Base-by-base conservation (phyloP, 2,888 invertebrate genomes). In the Adelognathus sp. region DNA sequence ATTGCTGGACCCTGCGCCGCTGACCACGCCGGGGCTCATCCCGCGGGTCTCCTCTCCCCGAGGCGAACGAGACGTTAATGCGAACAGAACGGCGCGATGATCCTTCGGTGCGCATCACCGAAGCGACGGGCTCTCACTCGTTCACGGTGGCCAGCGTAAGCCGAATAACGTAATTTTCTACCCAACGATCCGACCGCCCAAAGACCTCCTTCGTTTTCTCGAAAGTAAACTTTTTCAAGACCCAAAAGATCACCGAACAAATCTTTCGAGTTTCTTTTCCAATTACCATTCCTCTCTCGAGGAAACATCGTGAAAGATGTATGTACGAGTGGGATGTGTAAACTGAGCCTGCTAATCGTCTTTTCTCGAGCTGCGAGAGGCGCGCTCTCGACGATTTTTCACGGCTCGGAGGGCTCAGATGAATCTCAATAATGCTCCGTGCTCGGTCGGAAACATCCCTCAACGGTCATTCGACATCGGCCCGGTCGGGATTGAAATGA, bases 1-100 rank as follows among this genome's bases (percentile, higher is more conserved):
- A 87, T 87, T 84, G 81, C 82, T 78, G 77, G 73, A 81, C 74
- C 58, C 31, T n/a, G n/a, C n/a, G n/a, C n/a, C n/a, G 52, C 41
- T 27, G 66, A 56, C 39, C 54, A 33, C 16, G 39, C 31, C 46
- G 60, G 36, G 31, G 31, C 67, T 72, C 56, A 41, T 36, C 56
- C 16, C 41, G 29, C 7, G 33, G 21, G 24, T 46, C 18, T 56
- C 27, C 73, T 66, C 24, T 66, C 60, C 31, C 27, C 46, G 70
- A 56, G 33, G 58, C 46, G 50, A 24, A 36, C 27, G 41, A 66
- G 52, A 66, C 5, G n/a, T 24, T 9, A 50, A 21, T 21, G 24
- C n/a, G 58, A 7, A 58, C 56, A 24, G 18, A 46, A 46, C 5
- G 31, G 7, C 31, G 29, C 21, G 33, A 60, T 60, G 64, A 73